Evolutionary conservation across 2,888 invertebrate species (phyloP), one percentile per base, ranked within the genome.

Genomic region (Thereva nobilitata): DNA sequence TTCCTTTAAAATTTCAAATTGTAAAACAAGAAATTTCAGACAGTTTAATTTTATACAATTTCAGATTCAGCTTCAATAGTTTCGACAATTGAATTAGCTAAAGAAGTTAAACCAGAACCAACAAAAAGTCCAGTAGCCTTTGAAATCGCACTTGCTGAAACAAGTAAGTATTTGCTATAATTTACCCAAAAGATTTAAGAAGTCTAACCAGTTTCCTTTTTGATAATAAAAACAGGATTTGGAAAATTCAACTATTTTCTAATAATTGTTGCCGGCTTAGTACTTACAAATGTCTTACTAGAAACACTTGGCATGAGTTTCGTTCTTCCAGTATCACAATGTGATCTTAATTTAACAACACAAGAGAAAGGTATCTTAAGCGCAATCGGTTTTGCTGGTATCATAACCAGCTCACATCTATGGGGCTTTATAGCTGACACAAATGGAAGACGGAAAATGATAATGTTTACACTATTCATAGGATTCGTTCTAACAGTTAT

Each of bases 391-490:
- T 79, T 81, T 73, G 75, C 78, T 42, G 82, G 82, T 72, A 83
- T 84, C 72, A 82, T 85, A 44, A 73, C 81, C 4, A 83, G 84
- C 55, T 85, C 85, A 1, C 83, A 84, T 74, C 73, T 85, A 52
- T 85, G 85, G 85, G 86, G 86, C 5, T 84, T 83, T 72, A 71
- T 85, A 45, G 85, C 84, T 0, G 85, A 86, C 71, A 83, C 83
- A 5, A 79, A 76, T 66, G 86, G 86, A 6, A 73, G 84, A 64
- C 78, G 81, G 71, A 80, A 77, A 54, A 79, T 82, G 1, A 78
- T 84, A 37, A 74, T 84, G n/a, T 76, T 82, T 10, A 81, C 84
- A 23, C 75, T 85, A 63, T 67, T 83, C 6, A 70, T 80, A 4
- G 83, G 83, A 64, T 82, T 83, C 40, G 54, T 81, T 3, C 76